Base-by-base conservation (phyloP, 2,797 vertebrate species). In the Graptemys geographica region DNA sequence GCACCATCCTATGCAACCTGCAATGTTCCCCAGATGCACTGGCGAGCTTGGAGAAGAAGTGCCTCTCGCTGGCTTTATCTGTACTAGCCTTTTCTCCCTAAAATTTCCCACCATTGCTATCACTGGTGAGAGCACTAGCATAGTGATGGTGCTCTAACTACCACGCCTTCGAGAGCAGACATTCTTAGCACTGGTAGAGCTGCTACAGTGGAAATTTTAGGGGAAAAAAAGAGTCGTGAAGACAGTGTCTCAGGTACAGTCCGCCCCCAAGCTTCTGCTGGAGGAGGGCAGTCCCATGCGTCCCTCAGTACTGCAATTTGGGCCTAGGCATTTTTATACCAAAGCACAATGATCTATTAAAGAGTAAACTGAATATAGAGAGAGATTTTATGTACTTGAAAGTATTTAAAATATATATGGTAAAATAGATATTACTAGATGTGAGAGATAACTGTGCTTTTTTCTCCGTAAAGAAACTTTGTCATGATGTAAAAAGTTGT, bases 391-490 rank as follows among this genome's bases (percentile, higher is more conserved):
- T 65, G 21, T 86, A 86, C 78, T 93, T 76, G 90, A 92, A 1
- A 0, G 47, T 21, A 85, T 87, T 96, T 79, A 74, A 91, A 93
- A 90, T 0, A 0, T 89, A n/a, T 89, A n/a, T 81, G 27, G 80
- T 11, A 87, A 78, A 94, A 78, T 88, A 85, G 88, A 56, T 90
- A 90, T 1, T 92, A 56, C 78, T 69, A 8, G 94, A 57, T 92
- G 81, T 92, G 94, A 79, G 47, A 41, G 79, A 2, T 94, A 76
- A 76, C 84, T 96, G 23, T 94, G 88, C 95, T 84, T 88, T 86
- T 97, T 95, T 83, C 76, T 91, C 93, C 65, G n/a, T 85, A 95
- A 93, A 95, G 85, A 93, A 94, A 53, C 47, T 55, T 96, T 95
- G 84, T 92, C 79, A 47, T 88, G 3, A 88, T 89, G 44, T 95